Evolutionary conservation across 2,797 vertebrate species (phyloP), one percentile per base, ranked within the genome.

Genomic region (Salmo trutta): DNA sequence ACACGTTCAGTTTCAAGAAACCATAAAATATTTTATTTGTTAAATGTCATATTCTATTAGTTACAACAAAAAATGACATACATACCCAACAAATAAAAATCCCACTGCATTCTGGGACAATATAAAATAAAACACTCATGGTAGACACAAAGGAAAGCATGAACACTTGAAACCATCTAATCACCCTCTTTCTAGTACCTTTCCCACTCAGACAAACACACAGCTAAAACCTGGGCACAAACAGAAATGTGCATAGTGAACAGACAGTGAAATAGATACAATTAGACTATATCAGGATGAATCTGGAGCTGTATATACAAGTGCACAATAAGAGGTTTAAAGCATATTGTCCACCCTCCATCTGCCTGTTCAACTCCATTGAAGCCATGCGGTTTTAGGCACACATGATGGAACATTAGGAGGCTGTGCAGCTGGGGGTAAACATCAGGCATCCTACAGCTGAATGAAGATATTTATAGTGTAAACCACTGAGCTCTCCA

Each of bases 11-110:
- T 78, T 77, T 12, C 12, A 41, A 53, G 56, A 53, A 75, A 27
- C 78, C 71, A 8, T 88, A 85, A 90, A 91, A 90, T 77, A 76
- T 83, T 91, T 91, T 81, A 90, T 91, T 92, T 84, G 81, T 78
- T 82, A 24, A 64, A 64, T 73, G 53, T 67, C 41, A 33, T 85
- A 72, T 36, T 71, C 53, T 79, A 53, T 76, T 54, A 66, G 54
- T 75, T 80, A 85, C 68, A 10, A 21, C 62, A 79, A 77, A 31
- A 88, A 77, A 16, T 82, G 86, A 84, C 72, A 33, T 80, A 83
- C 81, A 88, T 54, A 76, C 54, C 2, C 56, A 85, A 80, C 47
- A 81, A 85, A 62, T 84, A 79, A 53, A 80, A 85, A 72, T 52
- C 59, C 59, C 51, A 52, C 66, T 78, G 47, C 88, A 81, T 84